A percentile compares a stretch with the other conserved stretches of the same genome.
Evolutionary conservation across 2,113 vertebrate genomes (phyloP).

Genomic region (Festucalex cinctus): DNA sequence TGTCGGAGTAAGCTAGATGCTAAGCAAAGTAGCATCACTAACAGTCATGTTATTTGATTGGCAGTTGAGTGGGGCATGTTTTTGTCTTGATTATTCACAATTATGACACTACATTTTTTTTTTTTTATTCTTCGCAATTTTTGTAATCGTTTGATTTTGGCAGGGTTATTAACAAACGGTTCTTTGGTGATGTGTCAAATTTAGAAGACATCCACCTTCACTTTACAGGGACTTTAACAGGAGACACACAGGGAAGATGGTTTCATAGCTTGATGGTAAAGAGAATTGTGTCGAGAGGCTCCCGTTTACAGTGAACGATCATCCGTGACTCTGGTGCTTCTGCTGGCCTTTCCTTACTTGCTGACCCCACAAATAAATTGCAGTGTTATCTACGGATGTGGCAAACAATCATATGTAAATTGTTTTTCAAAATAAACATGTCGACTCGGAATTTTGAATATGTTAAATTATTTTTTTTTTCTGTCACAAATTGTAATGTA

Average conservation of each 20-base stretch:
- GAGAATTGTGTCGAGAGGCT: slow-evolving; percentile 25
- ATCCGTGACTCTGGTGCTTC: slow-evolving; percentile 51
- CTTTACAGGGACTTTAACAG: slow-evolving; percentile 3
- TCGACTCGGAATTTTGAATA: slow-evolving; percentile 50
- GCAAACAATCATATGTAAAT: slow-evolving; percentile 86
- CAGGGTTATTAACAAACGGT: not conserved
- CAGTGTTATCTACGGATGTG: slow-evolving; percentile 68
- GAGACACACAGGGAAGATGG: slow-evolving; percentile 46
- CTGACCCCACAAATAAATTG: slow-evolving; percentile 36
- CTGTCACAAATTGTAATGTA: slow-evolving; percentile 53
- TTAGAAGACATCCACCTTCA: not conserved
- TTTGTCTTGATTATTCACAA: not conserved
- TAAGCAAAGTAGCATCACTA: too few relatives aligned
- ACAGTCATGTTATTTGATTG: too few relatives aligned
- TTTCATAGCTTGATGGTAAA: slow-evolving; percentile 46
- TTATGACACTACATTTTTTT: too few relatives aligned
- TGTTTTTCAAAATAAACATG: slow-evolving; percentile 50
- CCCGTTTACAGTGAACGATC: not conserved
- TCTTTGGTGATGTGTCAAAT: not conserved
- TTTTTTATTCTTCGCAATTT: too few relatives aligned
- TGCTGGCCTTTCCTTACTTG: slow-evolving; percentile 46
- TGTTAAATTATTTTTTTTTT: slow-evolving; percentile 57
- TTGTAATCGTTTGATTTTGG: not conserved
- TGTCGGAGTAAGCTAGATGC: too few relatives aligned
- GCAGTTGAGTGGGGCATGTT: too few relatives aligned